A percentile compares a stretch with the other conserved stretches of the same genome.
Conservation (phyloP, 2,888 invertebrate species). For the Caenorhabditis imperialis region DNA sequence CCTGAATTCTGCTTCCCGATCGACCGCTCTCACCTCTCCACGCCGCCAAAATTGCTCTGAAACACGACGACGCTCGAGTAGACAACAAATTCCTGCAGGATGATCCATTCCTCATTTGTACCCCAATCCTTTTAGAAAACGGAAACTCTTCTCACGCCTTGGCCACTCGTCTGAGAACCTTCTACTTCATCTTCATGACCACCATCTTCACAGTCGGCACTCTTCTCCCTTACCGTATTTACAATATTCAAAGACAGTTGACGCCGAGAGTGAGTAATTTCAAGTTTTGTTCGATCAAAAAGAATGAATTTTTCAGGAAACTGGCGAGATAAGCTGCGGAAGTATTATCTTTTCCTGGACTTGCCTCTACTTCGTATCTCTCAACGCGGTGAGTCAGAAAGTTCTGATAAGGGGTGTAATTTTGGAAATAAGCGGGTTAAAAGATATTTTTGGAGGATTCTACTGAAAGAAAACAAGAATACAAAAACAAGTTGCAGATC, state of each 20-base stretch:
- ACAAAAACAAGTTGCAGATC: slow-evolving; percentile 65
- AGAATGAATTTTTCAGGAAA: too few relatives aligned
- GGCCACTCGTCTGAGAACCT: slow-evolving; percentile 71
- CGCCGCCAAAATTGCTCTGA: too few relatives aligned
- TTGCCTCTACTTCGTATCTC: slow-evolving; percentile 70
- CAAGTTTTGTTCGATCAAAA: too few relatives aligned
- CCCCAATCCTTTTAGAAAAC: slow-evolving; percentile 45
- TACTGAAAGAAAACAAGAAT: too few relatives aligned
- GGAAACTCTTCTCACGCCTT: slow-evolving; percentile 60
- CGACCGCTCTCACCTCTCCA: too few relatives aligned
- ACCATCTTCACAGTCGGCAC: slow-evolving; percentile 74
- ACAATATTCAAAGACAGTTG: slow-evolving; percentile 52
- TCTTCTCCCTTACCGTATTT: slow-evolving; percentile 73
- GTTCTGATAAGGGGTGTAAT: too few relatives aligned
- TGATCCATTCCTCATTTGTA: too few relatives aligned
- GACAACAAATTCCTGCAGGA: too few relatives aligned
- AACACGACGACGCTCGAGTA: too few relatives aligned
- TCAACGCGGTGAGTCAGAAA: slow-evolving; percentile 75
- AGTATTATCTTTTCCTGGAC: slow-evolving; percentile 67
- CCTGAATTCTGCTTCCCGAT: too few relatives aligned
- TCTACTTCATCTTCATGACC: slow-evolving; percentile 78
- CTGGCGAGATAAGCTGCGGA: slow-evolving; percentile 53
- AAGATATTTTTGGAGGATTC: too few relatives aligned
- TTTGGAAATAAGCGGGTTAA: background rate
- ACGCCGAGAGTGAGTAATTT: slow-evolving; percentile 30